Base-by-base conservation (phyloP, 2,797 vertebrate genomes). In the Onychomys arenicola region DNA sequence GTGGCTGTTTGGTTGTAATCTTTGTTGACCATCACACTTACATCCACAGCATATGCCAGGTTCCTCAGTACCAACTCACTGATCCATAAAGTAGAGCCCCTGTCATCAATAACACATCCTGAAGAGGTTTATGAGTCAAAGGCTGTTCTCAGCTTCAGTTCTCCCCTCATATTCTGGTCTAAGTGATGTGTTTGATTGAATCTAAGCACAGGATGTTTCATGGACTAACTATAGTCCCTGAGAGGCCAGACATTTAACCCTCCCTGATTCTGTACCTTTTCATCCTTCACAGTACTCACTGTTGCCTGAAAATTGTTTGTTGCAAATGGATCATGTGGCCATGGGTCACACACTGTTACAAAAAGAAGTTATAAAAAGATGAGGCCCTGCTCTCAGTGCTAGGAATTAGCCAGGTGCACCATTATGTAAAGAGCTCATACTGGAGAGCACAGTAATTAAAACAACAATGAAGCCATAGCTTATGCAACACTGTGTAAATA, bases 391-490 rank as follows among this genome's bases (percentile, higher is more conserved):
- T 91, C 17, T 93, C 43, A 23, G 29, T 61, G 63, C 59, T 91
- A 90, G 97, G 97, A 97, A 97, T 96, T 94, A 95, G 93, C 96
- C 97, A 97, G 96, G 96, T 97, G 91, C 93, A 78, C 71, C 55
- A 95, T 97, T 97, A 93, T 94, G 49, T 95, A 94, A 97, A 93
- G 59, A 95, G 80, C 71, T 96, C 80, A 90, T 92, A 71, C 84
- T 75, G 32, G 52, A 93, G 87, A 93, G 49, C 80, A 57, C n/a
- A 88, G 91, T 93, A 82, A 97, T 97, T 96, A 96, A 97, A 92
- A 94, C 96, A 94, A 97, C 97, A 97, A 96, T 95, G 97, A 90
- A 94, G 88, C 78, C 16, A 65, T 78, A 87, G 90, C 80, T 92
- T 96, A 94, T 88, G 87, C 61, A 85, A 91, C 71, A 88, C 86